Percentiles rank a stretch among this genome's conserved stretches.
Conservation (phyloP, 2,113 vertebrate genomes). For the Sylvilagus bachmani region DNA sequence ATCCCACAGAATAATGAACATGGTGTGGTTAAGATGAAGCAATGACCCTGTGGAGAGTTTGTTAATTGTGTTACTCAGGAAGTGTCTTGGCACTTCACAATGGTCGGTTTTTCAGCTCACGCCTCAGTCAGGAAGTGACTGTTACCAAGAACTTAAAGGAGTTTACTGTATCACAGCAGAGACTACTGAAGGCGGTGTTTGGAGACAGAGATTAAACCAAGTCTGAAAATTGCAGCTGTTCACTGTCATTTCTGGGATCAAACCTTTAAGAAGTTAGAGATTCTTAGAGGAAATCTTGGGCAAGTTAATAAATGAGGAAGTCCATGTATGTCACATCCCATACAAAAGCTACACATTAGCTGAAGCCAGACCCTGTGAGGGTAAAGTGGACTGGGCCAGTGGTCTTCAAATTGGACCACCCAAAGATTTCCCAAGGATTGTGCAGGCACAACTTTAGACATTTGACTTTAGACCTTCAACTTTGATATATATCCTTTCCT, state of each 20-base stretch:
- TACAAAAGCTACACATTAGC: background rate
- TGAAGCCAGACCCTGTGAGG: background rate
- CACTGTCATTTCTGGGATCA: conserved; percentile 1
- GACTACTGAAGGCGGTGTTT: background rate
- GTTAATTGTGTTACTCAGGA: conserved; percentile 74
- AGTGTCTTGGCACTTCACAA: conserved; percentile 65
- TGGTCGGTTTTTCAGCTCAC: conserved; percentile 57
- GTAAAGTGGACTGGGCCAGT: background rate
- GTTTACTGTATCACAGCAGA: conserved; percentile 24
- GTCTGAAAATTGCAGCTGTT: background rate
- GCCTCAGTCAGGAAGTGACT: conserved; percentile 59
- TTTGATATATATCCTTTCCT: background rate
- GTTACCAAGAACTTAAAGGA: conserved; percentile 30
- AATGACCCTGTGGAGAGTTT: background rate
- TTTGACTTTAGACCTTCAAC: background rate
- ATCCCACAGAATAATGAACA: background rate
- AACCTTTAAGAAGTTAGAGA: background rate
- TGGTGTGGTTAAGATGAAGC: background rate
- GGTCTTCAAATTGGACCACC: background rate
- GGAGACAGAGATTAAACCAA: conserved; percentile 2
- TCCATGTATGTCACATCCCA: background rate
- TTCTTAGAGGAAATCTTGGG: background rate
- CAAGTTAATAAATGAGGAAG: background rate
- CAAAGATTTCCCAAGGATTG: background rate
- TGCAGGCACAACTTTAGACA: background rate